A percentile compares a stretch with the other conserved stretches of the same genome.
phyloP scores from a whole-genome alignment of 2,797 vertebrate species.

The Cyclura pinguis region DNA sequence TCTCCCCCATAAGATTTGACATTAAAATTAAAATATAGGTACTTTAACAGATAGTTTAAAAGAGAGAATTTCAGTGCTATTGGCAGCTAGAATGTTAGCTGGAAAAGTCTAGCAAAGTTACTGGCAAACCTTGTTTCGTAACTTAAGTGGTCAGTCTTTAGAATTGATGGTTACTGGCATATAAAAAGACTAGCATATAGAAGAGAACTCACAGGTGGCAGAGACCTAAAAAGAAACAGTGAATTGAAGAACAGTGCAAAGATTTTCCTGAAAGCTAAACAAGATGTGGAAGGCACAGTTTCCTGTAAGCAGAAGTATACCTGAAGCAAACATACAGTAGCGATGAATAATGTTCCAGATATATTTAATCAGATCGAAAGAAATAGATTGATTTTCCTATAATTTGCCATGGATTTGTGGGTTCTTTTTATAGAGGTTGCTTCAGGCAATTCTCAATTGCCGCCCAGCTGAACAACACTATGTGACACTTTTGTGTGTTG shows the following conservation, averaged over 20 bases:
- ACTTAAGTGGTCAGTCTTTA: not conserved
- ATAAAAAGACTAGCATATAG: slow-evolving; percentile 11
- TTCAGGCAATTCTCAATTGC: slow-evolving; percentile 36
- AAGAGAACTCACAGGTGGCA: not conserved
- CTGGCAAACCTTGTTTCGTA: not conserved
- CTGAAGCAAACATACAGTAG: not conserved
- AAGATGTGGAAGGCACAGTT: not conserved
- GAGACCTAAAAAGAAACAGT: not conserved
- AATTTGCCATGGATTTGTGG: slow-evolving; percentile 5
- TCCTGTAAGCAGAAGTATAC: not conserved
- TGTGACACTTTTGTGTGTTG: slow-evolving; percentile 44
- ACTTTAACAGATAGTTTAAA: slow-evolving; percentile 69
- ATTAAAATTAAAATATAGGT: slow-evolving; percentile 76
- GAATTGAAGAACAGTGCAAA: fast-evolving
- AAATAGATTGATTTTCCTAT: not conserved
- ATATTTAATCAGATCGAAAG: not conserved
- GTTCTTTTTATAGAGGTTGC: not conserved
- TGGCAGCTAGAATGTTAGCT: slow-evolving; percentile 57
- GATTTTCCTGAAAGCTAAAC: not conserved
- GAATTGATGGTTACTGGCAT: not conserved
- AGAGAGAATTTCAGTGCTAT: slow-evolving; percentile 62
- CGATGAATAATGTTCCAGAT: slow-evolving; percentile 1
- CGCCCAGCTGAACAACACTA: slow-evolving; percentile 23
- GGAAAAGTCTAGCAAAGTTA: slow-evolving; percentile 52
- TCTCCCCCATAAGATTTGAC: slow-evolving; percentile 67